These are phyloP conservation scores for Phoebastria nigripes DNA, from an alignment of 2,797 vertebrate species.

Conservation along the genomic window DNA sequence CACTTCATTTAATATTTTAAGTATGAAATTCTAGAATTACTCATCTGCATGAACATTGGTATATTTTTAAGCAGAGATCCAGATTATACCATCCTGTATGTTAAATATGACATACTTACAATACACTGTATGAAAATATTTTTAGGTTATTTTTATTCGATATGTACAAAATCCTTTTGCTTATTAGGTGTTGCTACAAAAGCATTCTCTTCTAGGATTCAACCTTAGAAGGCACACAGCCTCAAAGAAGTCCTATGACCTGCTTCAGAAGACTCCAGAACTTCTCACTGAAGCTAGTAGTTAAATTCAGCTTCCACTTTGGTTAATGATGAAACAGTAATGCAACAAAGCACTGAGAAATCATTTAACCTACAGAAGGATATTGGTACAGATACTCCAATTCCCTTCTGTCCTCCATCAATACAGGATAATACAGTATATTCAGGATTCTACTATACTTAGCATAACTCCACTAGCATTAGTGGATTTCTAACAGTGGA, in stretches of 20 bases:
- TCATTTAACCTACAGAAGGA: neutral
- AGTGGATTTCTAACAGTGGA: neutral
- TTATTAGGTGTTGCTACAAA: neutral
- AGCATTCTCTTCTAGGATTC: neutral
- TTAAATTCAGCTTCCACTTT: neutral
- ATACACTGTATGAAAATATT: neutral
- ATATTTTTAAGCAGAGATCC: neutral
- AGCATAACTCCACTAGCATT: neutral
- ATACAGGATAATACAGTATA: neutral
- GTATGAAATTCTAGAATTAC: neutral
- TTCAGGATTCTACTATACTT: neutral
- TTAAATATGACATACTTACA: neutral
- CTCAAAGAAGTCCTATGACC: neutral
- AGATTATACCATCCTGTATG: neutral
- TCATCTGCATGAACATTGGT: neutral
- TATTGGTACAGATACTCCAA: neutral
- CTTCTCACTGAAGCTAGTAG: neutral
- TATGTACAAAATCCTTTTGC: neutral
- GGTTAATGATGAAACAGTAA: neutral
- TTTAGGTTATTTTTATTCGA: neutral
- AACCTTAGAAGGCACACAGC: neutral
- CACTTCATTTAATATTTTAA: neutral
- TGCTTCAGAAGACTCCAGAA: neutral
- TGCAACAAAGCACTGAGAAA: neutral
- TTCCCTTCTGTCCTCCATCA: neutral